Conservation (phyloP, 2,888 invertebrate species). For the Limnephilus marmoratus region DNA sequence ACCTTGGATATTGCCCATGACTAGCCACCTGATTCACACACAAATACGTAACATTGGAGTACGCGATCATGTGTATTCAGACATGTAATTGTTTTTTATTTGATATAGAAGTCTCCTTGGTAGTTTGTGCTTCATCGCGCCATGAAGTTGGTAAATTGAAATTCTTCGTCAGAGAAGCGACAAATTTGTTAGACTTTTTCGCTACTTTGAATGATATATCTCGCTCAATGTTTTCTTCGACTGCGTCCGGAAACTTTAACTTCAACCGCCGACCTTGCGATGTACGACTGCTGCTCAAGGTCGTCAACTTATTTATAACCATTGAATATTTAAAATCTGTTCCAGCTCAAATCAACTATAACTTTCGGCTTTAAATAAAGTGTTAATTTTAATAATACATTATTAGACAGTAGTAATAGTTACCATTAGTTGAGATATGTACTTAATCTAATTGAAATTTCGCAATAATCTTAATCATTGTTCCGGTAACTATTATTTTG, state of each 20-base stretch:
- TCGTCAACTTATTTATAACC: background rate
- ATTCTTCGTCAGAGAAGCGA: background rate
- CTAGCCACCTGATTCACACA: slow-evolving; percentile 2
- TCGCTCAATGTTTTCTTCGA: background rate
- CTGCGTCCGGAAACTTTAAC: slow-evolving; percentile 18
- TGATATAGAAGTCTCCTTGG: background rate
- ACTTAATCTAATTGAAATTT: no score
- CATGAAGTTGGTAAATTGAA: background rate
- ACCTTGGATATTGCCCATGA: background rate
- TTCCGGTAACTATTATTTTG: background rate
- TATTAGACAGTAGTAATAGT: background rate
- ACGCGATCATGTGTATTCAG: background rate
- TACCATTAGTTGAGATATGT: background rate
- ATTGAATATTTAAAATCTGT: background rate
- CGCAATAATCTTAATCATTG: background rate
- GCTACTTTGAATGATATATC: background rate
- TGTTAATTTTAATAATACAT: no score
- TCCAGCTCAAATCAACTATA: background rate
- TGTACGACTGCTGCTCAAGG: background rate
- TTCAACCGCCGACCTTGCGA: background rate
- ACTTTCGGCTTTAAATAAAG: background rate
- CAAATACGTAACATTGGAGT: background rate
- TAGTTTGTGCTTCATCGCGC: background rate
- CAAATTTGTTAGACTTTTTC: background rate
- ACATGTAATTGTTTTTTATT: background rate